Percentiles rank a stretch among this genome's conserved stretches.
phyloP scores from a whole-genome alignment of 64 coral and sea anemone species.

The Orbicella faveolata region DNA sequence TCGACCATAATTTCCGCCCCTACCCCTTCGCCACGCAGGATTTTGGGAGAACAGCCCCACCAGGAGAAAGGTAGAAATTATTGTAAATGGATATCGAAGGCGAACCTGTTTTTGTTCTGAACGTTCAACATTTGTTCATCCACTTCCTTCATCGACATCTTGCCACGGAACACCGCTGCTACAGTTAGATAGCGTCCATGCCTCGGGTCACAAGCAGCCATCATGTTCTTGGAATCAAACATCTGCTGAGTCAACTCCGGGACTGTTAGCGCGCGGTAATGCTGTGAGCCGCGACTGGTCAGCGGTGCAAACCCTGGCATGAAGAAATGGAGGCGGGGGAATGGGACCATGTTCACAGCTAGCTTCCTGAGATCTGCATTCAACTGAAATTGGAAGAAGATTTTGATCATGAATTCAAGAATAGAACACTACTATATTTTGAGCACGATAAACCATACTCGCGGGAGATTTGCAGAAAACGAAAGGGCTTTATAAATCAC shows the following conservation, averaged over 20 bases:
- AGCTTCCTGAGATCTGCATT: conserved; percentile 62
- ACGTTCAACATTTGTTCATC: conserved; percentile 72
- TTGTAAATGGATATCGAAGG: not conserved
- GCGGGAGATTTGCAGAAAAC: no score
- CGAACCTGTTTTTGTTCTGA: conserved; percentile 62
- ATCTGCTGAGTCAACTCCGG: conserved; percentile 72
- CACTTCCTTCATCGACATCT: conserved; percentile 73
- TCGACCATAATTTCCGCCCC: no score
- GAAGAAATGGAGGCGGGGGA: conserved; percentile 68
- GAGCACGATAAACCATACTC: no score
- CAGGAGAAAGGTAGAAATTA: not conserved
- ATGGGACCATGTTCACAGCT: conserved; percentile 69
- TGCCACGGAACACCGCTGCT: conserved; percentile 63
- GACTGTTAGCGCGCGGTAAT: conserved; percentile 60
- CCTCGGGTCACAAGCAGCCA: conserved; percentile 65
- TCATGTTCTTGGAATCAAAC: conserved; percentile 73
- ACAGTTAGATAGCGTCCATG: conserved; percentile 66
- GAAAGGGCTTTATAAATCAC: no score
- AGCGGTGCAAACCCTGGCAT: conserved; percentile 69
- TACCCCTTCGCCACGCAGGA: no score
- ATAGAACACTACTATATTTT: no score
- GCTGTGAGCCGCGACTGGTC: conserved; percentile 68
- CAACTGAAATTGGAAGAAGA: conserved; percentile 9
- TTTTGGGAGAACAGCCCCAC: not conserved
- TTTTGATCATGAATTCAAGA: no score